Conservation (phyloP, 2,888 invertebrate species). For the Drosophila hawaiiensis region DNA sequence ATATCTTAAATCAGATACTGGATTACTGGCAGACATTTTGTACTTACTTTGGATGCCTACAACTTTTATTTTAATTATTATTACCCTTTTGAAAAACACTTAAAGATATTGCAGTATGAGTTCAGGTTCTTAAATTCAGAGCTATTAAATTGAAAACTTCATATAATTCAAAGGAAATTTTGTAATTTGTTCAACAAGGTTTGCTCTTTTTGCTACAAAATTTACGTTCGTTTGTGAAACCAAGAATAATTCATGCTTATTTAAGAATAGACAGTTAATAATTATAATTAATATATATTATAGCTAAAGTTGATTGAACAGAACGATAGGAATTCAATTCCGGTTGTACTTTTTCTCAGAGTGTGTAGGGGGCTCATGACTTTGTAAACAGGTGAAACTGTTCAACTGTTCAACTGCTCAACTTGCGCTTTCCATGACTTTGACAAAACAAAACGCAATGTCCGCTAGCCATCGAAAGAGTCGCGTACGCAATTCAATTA, state of each 20-base stretch:
- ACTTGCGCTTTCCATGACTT: slow-evolving; percentile 78
- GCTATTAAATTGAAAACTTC: background rate
- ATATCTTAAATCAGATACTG: background rate
- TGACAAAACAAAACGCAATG: slow-evolving; percentile 55
- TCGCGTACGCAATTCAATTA: slow-evolving; percentile 75
- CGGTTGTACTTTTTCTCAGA: background rate
- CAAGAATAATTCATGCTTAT: background rate
- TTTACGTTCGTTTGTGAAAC: too few relatives aligned
- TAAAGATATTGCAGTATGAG: background rate
- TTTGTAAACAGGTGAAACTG: slow-evolving; percentile 64
- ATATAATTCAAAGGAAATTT: too few relatives aligned
- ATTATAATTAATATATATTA: background rate
- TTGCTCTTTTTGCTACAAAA: too few relatives aligned
- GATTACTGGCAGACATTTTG: background rate
- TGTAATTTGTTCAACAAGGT: too few relatives aligned
- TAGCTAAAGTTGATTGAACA: background rate
- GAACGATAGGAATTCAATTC: background rate
- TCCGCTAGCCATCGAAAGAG: slow-evolving; percentile 51
- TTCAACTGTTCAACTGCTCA: slow-evolving; percentile 46
- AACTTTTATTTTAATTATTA: background rate
- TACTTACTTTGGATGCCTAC: background rate
- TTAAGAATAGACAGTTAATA: background rate
- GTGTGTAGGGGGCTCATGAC: background rate
- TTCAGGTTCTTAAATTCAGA: background rate
- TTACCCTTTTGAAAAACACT: background rate